Conservation (phyloP, 2,113 vertebrate genomes). For the Siniperca knerii region DNA sequence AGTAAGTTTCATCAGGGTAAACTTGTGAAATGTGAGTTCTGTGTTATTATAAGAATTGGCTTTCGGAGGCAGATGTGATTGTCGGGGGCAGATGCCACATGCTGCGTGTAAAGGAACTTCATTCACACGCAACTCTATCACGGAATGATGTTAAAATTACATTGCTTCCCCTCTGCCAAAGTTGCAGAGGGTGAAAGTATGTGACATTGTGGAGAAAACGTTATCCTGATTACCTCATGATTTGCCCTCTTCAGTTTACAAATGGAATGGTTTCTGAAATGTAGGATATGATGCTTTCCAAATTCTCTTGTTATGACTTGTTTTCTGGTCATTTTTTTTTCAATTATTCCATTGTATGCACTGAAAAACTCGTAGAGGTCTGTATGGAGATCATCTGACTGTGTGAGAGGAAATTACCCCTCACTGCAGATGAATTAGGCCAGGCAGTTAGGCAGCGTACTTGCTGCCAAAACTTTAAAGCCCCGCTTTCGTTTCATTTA, state of each 20-base stretch:
- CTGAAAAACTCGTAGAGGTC: constrained; percentile 33
- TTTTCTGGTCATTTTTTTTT: constrained; percentile 61
- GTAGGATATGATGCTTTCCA: constrained; percentile 25
- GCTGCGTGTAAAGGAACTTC: constrained; percentile 72
- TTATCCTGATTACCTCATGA: constrained; percentile 37
- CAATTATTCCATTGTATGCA: constrained; percentile 37
- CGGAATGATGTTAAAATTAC: constrained; percentile 76
- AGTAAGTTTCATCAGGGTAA: constrained; percentile 57
- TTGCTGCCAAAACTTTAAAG: constrained; percentile 73
- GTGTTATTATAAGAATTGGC: constrained; percentile 55
- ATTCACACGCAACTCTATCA: constrained; percentile 72
- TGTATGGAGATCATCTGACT: constrained; percentile 75
- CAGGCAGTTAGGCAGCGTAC: constrained; percentile 59
- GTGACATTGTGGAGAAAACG: constrained; percentile 44
- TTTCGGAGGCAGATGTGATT: constrained; percentile 73
- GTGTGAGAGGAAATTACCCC: constrained; percentile 73
- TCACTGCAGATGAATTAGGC: constrained; percentile 72
- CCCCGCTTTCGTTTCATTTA: constrained; percentile 73
- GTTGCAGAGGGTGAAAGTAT: constrained; percentile 59
- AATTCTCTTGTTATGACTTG: constrained; percentile 49
- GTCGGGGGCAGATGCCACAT: constrained; percentile 74
- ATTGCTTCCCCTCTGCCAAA: constrained; percentile 50
- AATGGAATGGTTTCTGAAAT: constrained; percentile 47
- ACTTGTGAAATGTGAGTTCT: constrained; percentile 44
- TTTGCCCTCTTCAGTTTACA: constrained; percentile 29